Evolutionary conservation across 1,140 invertebrate genomes (phyloP), one percentile per base, ranked within the genome.

Genomic region (Scaptomyza hsui): DNA sequence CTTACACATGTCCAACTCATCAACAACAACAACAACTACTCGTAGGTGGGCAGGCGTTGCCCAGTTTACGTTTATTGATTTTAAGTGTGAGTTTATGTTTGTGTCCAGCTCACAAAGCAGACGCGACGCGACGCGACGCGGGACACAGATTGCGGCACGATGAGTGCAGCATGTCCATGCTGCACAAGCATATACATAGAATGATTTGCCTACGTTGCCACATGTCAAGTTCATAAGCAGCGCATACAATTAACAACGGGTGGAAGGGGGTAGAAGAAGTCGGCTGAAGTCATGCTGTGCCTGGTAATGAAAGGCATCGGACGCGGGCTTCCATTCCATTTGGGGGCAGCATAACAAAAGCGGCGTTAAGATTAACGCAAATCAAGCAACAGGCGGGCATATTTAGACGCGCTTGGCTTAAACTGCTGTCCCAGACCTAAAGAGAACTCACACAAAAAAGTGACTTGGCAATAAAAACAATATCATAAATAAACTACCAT

Each of bases 1-100:
- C 68, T 60, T 60, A 59, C 80, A 79, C 61, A 85, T 73, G 75
- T 85, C 72, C 62, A 72, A 55, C 60, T 53, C 19, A 19, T 60
- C 61, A 29, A 2, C 26, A 29, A 1, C 19, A 21, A 4, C 19
- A n/a, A n/a, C n/a, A n/a, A n/a, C 4, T 4, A 57, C 63, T 72
- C 37, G 70, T 65, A 80, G 53, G 55, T 88, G 81, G 81, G 77
- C 75, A 73, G 75, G 71, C 69, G 61, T 72, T 75, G 67, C 60
- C 48, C 82, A 81, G 75, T 78, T 72, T 75, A 65, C 72, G 82
- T 78, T 88, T 88, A 88, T 88, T 88, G 82, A 88, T 88, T 88
- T 78, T 75, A 82, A 88, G 82, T 88, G 82, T 88, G 74, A 88
- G 83, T 88, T 88, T 88, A 86, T 88, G 76, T 70, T 64, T 55